Percentiles rank a stretch among this genome's conserved stretches.
These are phyloP conservation scores for Pristionchus fissidentatus DNA, from an alignment of 2,888 invertebrate species.

Conservation along the genomic window DNA sequence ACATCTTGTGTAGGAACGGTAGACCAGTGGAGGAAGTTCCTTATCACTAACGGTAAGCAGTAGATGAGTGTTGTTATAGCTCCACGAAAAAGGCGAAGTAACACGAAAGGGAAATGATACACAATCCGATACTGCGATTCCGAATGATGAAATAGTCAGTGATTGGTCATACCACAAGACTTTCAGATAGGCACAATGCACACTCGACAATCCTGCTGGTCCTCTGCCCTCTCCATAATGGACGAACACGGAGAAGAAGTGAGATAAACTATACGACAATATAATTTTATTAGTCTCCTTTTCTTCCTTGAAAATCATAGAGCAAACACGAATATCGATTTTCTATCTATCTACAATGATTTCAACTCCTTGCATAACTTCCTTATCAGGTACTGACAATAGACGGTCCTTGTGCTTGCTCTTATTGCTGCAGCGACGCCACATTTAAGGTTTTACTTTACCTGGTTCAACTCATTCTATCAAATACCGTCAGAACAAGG, in stretches of 20 bases:
- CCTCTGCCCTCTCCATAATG: not conserved
- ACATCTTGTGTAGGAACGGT: no score
- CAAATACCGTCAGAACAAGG: no score
- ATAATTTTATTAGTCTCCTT: not conserved
- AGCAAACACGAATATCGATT: not conserved
- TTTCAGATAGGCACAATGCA: constrained; percentile 33
- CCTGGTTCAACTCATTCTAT: not conserved
- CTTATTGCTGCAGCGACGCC: not conserved
- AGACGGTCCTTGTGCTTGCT: constrained; percentile 21
- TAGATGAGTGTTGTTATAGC: no score
- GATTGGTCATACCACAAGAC: not conserved
- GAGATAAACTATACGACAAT: not conserved
- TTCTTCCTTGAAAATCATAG: not conserved
- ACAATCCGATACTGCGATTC: not conserved
- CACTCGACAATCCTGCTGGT: not conserved
- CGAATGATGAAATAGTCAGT: no score
- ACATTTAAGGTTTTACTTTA: not conserved
- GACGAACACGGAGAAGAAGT: constrained; percentile 12
- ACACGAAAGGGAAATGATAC: not conserved
- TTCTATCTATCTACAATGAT: not conserved
- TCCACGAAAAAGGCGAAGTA: not conserved
- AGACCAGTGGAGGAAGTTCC: no score
- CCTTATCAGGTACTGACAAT: constrained; percentile 16
- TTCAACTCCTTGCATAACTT: not conserved
- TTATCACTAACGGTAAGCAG: no score